These are phyloP conservation scores for Reticulitermes speratus DNA, from an alignment of 1,140 invertebrate genomes.

Conservation along the genomic window DNA sequence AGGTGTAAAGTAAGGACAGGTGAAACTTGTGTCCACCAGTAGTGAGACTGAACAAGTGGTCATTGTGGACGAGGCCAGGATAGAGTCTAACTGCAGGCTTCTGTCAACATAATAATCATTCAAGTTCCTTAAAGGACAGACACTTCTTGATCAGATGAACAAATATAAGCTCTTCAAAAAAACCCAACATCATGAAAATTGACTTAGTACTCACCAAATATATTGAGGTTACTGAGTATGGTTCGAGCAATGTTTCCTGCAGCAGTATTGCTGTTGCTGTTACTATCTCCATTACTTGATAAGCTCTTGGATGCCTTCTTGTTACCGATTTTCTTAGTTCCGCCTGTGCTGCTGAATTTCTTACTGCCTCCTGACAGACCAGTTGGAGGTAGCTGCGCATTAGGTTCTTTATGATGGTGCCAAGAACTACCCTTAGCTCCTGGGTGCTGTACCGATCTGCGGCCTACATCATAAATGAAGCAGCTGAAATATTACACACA, in stretches of 20 bases:
- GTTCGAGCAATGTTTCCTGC: constrained; percentile 68
- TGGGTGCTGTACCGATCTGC: background rate
- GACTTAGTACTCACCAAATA: constrained; percentile 62
- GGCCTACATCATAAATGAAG: constrained; percentile 11
- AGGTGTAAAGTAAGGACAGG: no score
- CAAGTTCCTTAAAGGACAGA: no score
- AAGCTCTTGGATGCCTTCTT: constrained; percentile 38
- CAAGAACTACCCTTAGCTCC: background rate
- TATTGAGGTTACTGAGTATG: constrained; percentile 78
- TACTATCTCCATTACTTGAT: background rate
- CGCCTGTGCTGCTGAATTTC: background rate
- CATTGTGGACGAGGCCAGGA: no score
- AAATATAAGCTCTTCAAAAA: background rate
- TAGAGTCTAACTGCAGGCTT: no score
- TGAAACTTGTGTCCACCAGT: no score
- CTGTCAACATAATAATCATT: no score
- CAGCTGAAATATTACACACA: background rate
- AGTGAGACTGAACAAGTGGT: no score
- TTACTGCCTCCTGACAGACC: constrained; percentile 2
- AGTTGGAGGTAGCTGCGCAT: constrained; percentile 7
- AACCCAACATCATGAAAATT: no score
- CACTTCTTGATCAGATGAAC: background rate
- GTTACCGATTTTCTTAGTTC: constrained; percentile 1
- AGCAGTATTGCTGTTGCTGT: constrained; percentile 48
- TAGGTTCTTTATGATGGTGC: background rate